Evolutionary conservation across 2,113 vertebrate genomes (phyloP).

Genomic region (Stictonetta naevosa): DNA sequence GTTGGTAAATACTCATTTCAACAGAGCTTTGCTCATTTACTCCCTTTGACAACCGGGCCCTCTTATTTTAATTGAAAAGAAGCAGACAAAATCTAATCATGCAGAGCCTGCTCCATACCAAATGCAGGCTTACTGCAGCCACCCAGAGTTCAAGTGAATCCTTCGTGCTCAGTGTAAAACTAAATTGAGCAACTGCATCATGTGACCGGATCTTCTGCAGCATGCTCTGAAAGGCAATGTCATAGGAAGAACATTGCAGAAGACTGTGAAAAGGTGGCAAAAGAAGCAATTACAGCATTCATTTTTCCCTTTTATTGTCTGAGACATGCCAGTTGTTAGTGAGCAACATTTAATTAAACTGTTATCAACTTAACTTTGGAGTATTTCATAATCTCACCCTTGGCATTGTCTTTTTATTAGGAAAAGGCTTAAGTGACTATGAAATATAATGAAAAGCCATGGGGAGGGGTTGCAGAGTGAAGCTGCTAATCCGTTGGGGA

Average conservation of each 20-base stretch:
- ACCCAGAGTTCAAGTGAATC: background rate
- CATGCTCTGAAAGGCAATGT: background rate
- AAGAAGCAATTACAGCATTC: conserved; percentile 23
- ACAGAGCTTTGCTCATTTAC: background rate
- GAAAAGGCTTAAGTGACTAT: conserved; percentile 46
- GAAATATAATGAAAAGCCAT: conserved; percentile 38
- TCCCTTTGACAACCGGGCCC: background rate
- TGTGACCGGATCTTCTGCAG: background rate
- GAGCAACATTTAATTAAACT: conserved; percentile 63
- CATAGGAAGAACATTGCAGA: background rate
- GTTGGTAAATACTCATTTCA: background rate
- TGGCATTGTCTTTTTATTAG: conserved; percentile 63
- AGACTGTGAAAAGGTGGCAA: background rate
- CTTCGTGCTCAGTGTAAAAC: background rate
- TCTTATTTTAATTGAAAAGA: conserved; percentile 22
- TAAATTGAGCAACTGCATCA: background rate
- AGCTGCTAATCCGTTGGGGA: conserved; percentile 33
- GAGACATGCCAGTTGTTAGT: conserved; percentile 21
- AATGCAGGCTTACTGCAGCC: background rate
- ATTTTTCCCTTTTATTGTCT: conserved; percentile 27
- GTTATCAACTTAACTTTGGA: conserved; percentile 64
- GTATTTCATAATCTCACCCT: conserved; percentile 59
- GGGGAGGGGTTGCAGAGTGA: background rate
- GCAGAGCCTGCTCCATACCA: background rate
- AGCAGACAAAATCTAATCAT: background rate